Conservation (phyloP, 2,888 invertebrate genomes). For the Oscheius sp. region DNA sequence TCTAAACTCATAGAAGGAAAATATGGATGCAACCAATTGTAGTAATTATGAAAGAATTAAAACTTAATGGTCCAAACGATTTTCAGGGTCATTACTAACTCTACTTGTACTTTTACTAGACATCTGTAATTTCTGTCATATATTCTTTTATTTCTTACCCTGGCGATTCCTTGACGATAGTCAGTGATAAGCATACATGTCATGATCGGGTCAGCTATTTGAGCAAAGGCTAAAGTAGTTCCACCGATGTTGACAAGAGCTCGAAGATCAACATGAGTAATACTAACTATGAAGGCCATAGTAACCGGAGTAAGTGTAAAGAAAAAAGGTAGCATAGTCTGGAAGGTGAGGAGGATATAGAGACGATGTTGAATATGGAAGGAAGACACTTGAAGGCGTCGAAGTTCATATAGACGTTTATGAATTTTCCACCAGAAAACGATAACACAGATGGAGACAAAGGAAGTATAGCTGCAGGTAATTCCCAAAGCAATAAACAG, state of each 20-base stretch:
- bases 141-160: background rate
- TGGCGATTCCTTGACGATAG: background rate
- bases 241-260: background rate
- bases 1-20: too few relatives aligned
- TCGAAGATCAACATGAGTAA: background rate
- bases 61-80: too few relatives aligned
- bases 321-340: conserved; percentile 1
- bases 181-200: background rate
- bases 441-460: background rate
- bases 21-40: too few relatives aligned
- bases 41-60: too few relatives aligned
- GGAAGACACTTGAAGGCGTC: background rate
- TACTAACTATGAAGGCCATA: background rate
- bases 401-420: background rate
- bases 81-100: too few relatives aligned
- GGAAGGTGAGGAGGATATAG: conserved; percentile 1
- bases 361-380: background rate
- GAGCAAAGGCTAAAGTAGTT: background rate
- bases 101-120: too few relatives aligned
- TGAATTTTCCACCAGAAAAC: background rate
- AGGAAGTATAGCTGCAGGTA: background rate
- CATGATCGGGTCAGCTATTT: background rate
- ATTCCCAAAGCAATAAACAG: background rate
- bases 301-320: background rate
- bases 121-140: too few relatives aligned